phyloP scores from a whole-genome alignment of 2,888 invertebrate genomes.

The Unio delphinus region DNA sequence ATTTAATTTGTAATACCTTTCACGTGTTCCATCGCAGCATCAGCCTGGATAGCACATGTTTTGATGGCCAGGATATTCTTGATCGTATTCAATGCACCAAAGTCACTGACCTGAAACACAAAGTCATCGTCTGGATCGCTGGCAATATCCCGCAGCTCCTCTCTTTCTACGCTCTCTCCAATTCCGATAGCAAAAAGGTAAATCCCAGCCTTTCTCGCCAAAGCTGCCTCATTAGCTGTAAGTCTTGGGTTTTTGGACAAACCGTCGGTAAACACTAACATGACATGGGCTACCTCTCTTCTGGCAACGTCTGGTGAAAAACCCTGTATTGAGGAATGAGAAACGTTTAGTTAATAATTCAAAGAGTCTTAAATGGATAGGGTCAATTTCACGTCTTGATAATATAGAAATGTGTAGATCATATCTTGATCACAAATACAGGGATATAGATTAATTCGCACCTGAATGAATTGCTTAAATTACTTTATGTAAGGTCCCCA shows the following conservation, averaged over 20 bases:
- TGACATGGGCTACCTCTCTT: conserved; percentile 52
- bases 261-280: conserved; percentile 54
- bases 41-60: conserved; percentile 48
- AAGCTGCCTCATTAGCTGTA: conserved; percentile 40
- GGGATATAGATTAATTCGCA: too few relatives aligned
- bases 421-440: too few relatives aligned
- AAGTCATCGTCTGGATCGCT: conserved; percentile 55
- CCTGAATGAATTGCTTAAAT: too few relatives aligned
- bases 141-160: conserved; percentile 59
- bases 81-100: conserved; percentile 55
- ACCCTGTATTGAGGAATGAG: conserved; percentile 12
- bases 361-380: too few relatives aligned
- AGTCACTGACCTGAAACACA: conserved; percentile 61
- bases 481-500: too few relatives aligned
- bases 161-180: conserved; percentile 51
- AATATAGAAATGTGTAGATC: too few relatives aligned
- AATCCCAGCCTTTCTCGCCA: conserved; percentile 51
- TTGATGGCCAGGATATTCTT: conserved; percentile 58
- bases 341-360: too few relatives aligned
- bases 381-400: too few relatives aligned
- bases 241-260: conserved; percentile 39
- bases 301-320: conserved; percentile 41
- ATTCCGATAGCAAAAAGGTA: conserved; percentile 66
- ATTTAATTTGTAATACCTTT: too few relatives aligned
- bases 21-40: conserved; percentile 1